phyloP scores from a whole-genome alignment of 2,113 vertebrate species.

The Xenopus borealis region DNA sequence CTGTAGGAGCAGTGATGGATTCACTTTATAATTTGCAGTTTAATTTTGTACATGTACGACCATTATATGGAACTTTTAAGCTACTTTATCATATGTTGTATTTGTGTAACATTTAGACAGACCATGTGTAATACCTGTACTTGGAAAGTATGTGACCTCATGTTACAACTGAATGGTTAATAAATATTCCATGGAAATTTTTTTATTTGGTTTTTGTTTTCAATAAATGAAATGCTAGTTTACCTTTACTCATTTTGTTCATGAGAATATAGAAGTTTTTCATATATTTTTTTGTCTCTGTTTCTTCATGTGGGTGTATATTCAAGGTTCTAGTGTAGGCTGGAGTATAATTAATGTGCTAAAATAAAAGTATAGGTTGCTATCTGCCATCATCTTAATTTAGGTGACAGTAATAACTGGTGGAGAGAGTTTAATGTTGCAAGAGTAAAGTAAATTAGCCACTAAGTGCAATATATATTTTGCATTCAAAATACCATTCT shows the following conservation, averaged over 20 bases:
- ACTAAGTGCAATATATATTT: background rate
- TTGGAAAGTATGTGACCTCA: no score
- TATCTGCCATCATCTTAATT: slow-evolving; percentile 20
- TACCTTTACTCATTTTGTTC: background rate
- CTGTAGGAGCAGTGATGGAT: no score
- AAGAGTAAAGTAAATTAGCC: background rate
- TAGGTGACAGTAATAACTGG: slow-evolving; percentile 8
- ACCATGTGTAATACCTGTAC: no score
- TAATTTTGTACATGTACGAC: no score
- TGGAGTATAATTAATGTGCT: slow-evolving; percentile 30
- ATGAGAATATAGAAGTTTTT: slow-evolving; percentile 4
- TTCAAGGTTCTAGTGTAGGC: slow-evolving; percentile 1
- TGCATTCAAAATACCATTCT: no score
- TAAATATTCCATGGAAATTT: no score
- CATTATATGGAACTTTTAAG: no score
- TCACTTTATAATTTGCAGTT: no score
- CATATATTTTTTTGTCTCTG: background rate
- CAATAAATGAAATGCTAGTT: background rate
- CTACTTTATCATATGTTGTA: no score
- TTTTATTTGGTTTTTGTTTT: background rate
- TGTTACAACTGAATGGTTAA: no score
- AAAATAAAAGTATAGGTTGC: slow-evolving; percentile 29
- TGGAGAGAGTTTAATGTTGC: slow-evolving; percentile 19
- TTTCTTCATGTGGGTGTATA: slow-evolving; percentile 26
- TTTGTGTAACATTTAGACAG: no score